Conservation (phyloP, 2,888 invertebrate species). For the Caenorhabditis japonica region DNA sequence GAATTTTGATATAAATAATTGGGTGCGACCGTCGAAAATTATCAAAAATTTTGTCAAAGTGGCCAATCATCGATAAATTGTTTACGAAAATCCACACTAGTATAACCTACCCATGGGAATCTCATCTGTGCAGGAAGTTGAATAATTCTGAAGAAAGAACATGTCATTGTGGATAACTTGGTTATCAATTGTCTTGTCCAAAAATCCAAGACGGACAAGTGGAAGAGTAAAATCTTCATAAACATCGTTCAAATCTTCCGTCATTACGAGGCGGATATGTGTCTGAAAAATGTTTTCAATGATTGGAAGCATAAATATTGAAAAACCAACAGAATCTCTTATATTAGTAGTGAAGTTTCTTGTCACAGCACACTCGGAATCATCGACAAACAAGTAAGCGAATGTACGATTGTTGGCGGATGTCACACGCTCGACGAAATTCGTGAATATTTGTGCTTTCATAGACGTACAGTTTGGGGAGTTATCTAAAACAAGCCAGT, state of each 20-base stretch:
- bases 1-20: no score
- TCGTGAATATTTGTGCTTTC: constrained; percentile 23
- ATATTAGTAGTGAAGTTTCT: constrained; percentile 32
- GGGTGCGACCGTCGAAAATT: no score
- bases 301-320: no score
- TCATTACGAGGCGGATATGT: constrained; percentile 50
- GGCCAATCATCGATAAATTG: no score
- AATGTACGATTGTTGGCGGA: constrained; percentile 36
- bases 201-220: constrained; percentile 35
- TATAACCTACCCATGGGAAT: constrained; percentile 49
- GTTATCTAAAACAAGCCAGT: constrained; percentile 16
- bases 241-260: constrained; percentile 40
- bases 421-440: constrained; percentile 17
- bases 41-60: no score
- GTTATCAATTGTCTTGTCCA: constrained; percentile 47
- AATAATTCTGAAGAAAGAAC: constrained; percentile 55
- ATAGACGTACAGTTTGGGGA: constrained; percentile 32
- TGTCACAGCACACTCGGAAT: constrained; percentile 19
- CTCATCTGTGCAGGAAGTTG: constrained; percentile 52
- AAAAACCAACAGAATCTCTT: constrained; percentile 29
- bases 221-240: constrained; percentile 52
- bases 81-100: no score
- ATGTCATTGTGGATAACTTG: constrained; percentile 52
- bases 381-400: constrained; percentile 38
- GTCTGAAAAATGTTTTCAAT: no score